Evolutionary conservation across 2,888 invertebrate genomes (phyloP), one percentile per base, ranked within the genome.

Genomic region (Himalopsyche japonica): DNA sequence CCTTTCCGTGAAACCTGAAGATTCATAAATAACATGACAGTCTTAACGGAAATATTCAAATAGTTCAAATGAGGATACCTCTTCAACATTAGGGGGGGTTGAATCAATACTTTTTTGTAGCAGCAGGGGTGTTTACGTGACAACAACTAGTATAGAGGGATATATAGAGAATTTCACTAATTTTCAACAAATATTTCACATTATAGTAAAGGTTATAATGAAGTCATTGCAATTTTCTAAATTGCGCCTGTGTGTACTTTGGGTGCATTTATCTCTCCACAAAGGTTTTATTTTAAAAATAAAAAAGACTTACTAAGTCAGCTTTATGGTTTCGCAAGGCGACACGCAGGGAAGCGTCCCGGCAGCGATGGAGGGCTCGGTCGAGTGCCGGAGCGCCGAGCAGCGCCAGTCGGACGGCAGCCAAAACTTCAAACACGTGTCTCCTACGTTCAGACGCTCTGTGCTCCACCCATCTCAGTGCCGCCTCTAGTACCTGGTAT

Each of bases 401-500:
- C 76, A 98, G 92, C 1, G 97, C 96, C 88, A 98, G 93, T 87
- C 98, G 93, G 77, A 98, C 95, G 88, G 96, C 94, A 86, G 94
- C 94, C 86, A 98, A 91, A 84, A 98, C 95, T 91, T 98, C 97
- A 89, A 97, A 97, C 86, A 98, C 96, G 89, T 95, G 96, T 86
- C 96, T 94, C 87, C 97, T 93, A 82, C 98, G 93, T 81, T 95
- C 93, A 24, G 94, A 91, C 20, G 96, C 94, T 89, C 97, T 96
- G 89, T 97, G 95, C 87, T 95, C 95, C 79, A 98, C 94, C 98
- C 98, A 98, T 87, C 95, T 94, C 87, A 98, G 91, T 24, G 97
- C 98, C 82, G 97, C 96, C 89, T 95, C 95, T 89, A 98, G 95
- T 85, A 97, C 95, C 95, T 96, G 89, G 57, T 20, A 32, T 20